These are phyloP conservation scores for Odocoileus hemionus DNA, from an alignment of 2,113 vertebrate genomes.

Conservation along the genomic window DNA sequence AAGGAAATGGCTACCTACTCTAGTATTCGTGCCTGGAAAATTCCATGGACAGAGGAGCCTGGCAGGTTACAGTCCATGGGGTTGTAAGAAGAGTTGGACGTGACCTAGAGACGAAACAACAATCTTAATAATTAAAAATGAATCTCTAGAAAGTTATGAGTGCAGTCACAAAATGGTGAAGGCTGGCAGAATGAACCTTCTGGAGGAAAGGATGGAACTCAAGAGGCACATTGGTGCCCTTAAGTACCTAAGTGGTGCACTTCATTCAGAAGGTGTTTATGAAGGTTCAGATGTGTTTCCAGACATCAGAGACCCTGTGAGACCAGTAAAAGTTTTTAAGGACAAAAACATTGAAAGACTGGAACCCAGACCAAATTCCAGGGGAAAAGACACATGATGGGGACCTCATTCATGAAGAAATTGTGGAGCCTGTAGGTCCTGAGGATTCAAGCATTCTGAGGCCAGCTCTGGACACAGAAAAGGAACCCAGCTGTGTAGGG, in stretches of 20 bases:
- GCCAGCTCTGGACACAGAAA: neutral
- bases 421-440: neutral
- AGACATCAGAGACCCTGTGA: neutral
- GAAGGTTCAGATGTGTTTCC: neutral
- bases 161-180: rapidly evolving
- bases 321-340: neutral
- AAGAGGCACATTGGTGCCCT: too few species aligned
- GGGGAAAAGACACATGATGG: too few species aligned
- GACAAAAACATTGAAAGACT: neutral
- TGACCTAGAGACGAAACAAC: neutral
- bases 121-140: neutral
- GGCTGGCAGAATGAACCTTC: neutral
- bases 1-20: neutral
- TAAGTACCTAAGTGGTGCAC: neutral
- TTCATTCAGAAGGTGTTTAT: neutral
- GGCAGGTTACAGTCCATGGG: neutral
- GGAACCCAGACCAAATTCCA: neutral
- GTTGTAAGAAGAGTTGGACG: neutral
- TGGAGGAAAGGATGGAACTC: neutral
- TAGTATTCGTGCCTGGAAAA: neutral
- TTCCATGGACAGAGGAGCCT: neutral
- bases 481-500: neutral
- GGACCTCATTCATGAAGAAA: neutral
- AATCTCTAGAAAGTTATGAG: neutral
- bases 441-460: neutral